Base-by-base conservation (phyloP, 2,797 vertebrate genomes). In the Caiman crocodilus region DNA sequence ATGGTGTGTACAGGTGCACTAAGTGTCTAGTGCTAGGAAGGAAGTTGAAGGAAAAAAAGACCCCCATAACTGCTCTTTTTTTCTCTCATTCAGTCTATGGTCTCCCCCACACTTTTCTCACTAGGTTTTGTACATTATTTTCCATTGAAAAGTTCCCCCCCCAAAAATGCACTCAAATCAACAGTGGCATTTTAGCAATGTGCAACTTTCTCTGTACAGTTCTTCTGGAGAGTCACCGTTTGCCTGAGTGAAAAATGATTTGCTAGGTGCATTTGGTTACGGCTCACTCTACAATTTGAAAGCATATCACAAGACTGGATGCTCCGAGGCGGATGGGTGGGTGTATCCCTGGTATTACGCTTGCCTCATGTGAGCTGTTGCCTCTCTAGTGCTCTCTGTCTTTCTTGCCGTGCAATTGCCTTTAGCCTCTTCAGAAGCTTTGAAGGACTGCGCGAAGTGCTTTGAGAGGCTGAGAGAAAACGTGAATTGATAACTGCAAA, bases 251-350 rank as follows among this genome's bases (percentile, higher is more conserved):
- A 17, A 2, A 76, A 65, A 17, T 6, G 83, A 58, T 26, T 13
- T 61, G 23, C 60, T 61, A 61, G 23, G 60, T 26, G 13, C 60
- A 61, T 61, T 61, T 61, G 42, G 42, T 50, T 50, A 50, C 4
- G 30, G 6, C 26, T 58, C 9, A 5, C 60, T 74, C 11, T 20
- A 5, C 23, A 32, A 25, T 6, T 8, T 50, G 59, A 85, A 78
- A 79, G 35, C 35, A 26, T 25, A 82, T 56, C 20, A 55, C 17
- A 79, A 50, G 63, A 25, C 26, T 76, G 55, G 9, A n/a, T 17
- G 32, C 23, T 32, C 10, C 18, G 42, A 50, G 42, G 42, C 9
- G 10, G 42, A 35, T 35, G 5, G 16, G 0, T 0, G 4, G 56
- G 14, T 63, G 28, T 9, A 67, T n/a, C 14, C 74, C 35, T 32